Evolutionary conservation across 2,113 vertebrate genomes (phyloP).

Genomic region (Charadrius vociferus): DNA sequence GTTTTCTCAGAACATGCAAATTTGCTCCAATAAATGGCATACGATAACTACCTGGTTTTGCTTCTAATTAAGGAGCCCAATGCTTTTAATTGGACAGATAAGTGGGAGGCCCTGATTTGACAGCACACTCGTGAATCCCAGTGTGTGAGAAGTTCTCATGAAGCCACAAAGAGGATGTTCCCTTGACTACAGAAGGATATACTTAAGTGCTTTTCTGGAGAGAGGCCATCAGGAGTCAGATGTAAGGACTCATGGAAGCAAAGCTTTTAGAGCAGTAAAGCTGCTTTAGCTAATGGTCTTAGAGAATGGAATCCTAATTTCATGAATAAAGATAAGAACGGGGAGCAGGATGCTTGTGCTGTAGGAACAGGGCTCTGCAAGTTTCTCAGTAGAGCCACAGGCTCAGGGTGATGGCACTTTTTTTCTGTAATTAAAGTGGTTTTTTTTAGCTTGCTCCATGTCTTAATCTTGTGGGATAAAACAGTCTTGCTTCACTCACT

Average conservation of each 20-base stretch:
- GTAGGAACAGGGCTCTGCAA: background rate
- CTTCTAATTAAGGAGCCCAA: background rate
- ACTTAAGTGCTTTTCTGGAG: constrained; percentile 1
- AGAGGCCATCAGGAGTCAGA: background rate
- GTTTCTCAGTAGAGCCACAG: background rate
- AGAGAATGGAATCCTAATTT: background rate
- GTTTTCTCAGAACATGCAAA: background rate
- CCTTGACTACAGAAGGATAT: background rate
- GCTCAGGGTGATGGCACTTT: background rate
- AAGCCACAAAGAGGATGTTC: background rate
- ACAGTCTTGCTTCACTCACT: fast-evolving
- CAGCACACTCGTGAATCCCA: background rate
- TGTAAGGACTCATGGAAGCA: background rate
- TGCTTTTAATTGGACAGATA: background rate
- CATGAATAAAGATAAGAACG: background rate
- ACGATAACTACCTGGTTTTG: background rate
- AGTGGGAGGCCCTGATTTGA: background rate
- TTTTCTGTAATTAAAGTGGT: background rate
- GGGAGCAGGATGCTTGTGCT: background rate
- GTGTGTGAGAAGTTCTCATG: background rate
- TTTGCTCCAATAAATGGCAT: background rate
- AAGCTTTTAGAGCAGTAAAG: background rate
- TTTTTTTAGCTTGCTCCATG: background rate
- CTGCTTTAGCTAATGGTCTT: background rate
- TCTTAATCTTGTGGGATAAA: background rate